Base-by-base conservation (phyloP, 2,797 vertebrate species). In the Fistularia tabacaria region DNA sequence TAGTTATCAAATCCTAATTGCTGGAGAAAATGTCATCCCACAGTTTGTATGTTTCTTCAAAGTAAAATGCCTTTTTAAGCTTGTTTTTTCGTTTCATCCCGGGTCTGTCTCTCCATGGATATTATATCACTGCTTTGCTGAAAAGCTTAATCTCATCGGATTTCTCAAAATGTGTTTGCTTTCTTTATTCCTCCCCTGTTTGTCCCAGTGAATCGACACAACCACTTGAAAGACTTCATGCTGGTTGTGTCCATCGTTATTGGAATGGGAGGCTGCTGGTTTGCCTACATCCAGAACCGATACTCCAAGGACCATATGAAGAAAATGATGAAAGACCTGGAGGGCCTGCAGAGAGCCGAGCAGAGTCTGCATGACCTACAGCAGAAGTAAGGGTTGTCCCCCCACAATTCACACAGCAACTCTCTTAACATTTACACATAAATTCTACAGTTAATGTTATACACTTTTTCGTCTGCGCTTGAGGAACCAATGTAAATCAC, bases 241-340 rank as follows among this genome's bases (percentile, higher is more conserved):
- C 88, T 99, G 87, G 96, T 99, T 37, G 95, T 99, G n/a, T 99
- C 97, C 57, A 98, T 99, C 1, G 96, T 99, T 66, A 98, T 98
- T 1, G 97, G 97, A 7, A 95, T 99, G 89, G 97, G 97, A 0
- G 97, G 97, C 84, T 98, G 96, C 91, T 99, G 97, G 97, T 99
- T 99, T 11, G 96, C 97, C 73, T 99, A 93, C 84, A 98, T 98
- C 87, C 97, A 99, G 91, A 98, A 99, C 59, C 95, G 96, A 57
- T 95, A 96, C 83, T 99, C 96, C 0, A 98, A 96, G 81, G 97
- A 99, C 75, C 97, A 99, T 88, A 98, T 99, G 96, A 98, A 97
- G 91, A 98, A 94, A 90, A 99, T 97, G 96, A 98, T 98, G 93
- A 95, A 92, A 46, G 97, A 99, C 88, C 90, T 99, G 52, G 97